These are phyloP conservation scores for Sander vitreus DNA, from an alignment of 2,113 vertebrate species.

Conservation along the genomic window DNA sequence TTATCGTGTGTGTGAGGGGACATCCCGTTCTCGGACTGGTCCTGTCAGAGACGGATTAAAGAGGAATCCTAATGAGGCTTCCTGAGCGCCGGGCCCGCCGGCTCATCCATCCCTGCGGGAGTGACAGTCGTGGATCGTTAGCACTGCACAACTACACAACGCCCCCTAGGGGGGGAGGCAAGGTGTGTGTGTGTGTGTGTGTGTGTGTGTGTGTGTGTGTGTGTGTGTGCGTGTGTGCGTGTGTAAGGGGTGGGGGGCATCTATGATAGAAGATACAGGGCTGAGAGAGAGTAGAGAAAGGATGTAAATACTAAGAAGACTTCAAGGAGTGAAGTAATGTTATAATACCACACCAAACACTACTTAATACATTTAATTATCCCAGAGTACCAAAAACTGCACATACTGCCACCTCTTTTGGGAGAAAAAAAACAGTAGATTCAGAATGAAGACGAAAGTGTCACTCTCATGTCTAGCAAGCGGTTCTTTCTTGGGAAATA, in stretches of 20 bases:
- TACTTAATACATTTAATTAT: slow-evolving; percentile 11
- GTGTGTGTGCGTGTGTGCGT: slow-evolving; percentile 7
- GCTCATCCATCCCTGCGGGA: slow-evolving; percentile 92
- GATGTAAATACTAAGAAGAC: slow-evolving; percentile 15
- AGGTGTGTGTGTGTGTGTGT: slow-evolving; percentile 17
- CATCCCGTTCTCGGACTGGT: slow-evolving; percentile 75
- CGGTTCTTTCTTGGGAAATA: slow-evolving; percentile 18
- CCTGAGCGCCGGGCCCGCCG: slow-evolving; percentile 83
- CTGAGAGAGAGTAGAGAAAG: slow-evolving; percentile 33
- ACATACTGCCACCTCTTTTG: not conserved
- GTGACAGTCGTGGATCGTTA: slow-evolving; percentile 93
- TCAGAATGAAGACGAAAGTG: not conserved
- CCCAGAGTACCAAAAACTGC: not conserved
- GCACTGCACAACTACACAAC: slow-evolving; percentile 92
- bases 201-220: not conserved
- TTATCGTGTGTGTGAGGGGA: slow-evolving; percentile 59
- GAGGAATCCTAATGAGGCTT: slow-evolving; percentile 96
- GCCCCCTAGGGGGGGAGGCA: slow-evolving; percentile 90
- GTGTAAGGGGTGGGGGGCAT: slow-evolving; percentile 12
- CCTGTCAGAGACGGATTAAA: slow-evolving; percentile 97
- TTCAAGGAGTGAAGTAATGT: slow-evolving; percentile 7
- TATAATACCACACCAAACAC: not conserved
- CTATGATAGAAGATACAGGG: slow-evolving; percentile 50
- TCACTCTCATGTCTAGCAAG: not conserved
- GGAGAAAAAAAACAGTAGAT: not conserved